phyloP scores from a whole-genome alignment of 1,140 invertebrate genomes.

The Manduca sexta region DNA sequence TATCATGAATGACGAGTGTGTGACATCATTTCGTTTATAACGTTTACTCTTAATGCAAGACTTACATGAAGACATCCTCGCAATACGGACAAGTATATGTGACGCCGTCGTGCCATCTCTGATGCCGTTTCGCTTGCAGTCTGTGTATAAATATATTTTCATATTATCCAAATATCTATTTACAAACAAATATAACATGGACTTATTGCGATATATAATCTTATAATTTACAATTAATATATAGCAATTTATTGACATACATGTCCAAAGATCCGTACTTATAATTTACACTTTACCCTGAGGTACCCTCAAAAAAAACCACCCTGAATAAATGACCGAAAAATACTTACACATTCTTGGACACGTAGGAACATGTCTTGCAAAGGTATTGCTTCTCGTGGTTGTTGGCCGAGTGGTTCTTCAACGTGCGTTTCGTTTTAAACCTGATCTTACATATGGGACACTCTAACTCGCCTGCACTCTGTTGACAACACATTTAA shows the following conservation, averaged over 20 bases:
- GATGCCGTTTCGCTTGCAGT: conserved; percentile 56
- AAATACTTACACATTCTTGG: conserved; percentile 47
- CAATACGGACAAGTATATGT: conserved; percentile 60
- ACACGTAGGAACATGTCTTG: conserved; percentile 47
- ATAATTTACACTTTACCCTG: too few relatives aligned
- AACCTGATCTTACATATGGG: conserved; percentile 50
- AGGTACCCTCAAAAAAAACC: too few relatives aligned
- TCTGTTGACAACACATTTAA: too few relatives aligned
- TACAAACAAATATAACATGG: too few relatives aligned
- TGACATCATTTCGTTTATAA: too few relatives aligned
- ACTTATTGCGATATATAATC: background rate
- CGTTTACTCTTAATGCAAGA: too few relatives aligned
- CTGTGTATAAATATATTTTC: conserved; percentile 26
- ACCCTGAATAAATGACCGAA: too few relatives aligned
- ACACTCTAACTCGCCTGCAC: conserved; percentile 43
- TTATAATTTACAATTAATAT: background rate
- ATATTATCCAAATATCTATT: background rate
- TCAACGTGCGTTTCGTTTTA: conserved; percentile 33
- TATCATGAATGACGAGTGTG: too few relatives aligned
- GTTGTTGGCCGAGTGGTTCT: conserved; percentile 44
- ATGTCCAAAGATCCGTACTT: too few relatives aligned
- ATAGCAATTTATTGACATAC: too few relatives aligned
- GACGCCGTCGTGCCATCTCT: conserved; percentile 56
- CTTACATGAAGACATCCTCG: conserved; percentile 57
- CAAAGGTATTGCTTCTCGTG: conserved; percentile 58